These are phyloP conservation scores for Catharus minimus DNA, from an alignment of 2,113 vertebrate genomes.

Conservation along the genomic window DNA sequence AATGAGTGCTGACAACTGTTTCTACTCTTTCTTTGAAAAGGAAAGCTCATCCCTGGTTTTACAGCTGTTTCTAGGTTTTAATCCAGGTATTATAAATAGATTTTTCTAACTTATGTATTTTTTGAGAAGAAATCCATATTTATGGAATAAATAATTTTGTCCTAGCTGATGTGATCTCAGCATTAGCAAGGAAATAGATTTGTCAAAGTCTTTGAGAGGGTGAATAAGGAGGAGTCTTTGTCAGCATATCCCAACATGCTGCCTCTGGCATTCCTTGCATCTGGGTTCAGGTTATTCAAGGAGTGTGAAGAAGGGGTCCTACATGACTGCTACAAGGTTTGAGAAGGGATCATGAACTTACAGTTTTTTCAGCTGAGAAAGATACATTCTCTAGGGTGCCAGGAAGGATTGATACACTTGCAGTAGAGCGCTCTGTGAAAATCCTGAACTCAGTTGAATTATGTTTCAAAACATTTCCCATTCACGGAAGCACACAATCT, in stretches of 20 bases:
- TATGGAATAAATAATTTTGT: not conserved
- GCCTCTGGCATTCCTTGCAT: not conserved
- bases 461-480: not conserved
- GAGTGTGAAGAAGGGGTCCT: not conserved
- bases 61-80: not conserved
- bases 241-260: not conserved
- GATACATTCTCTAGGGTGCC: not conserved
- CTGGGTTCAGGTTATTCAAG: not conserved
- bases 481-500: not conserved
- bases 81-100: not conserved
- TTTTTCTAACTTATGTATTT: not conserved
- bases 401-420: not conserved
- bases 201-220: not conserved
- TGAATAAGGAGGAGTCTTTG: not conserved
- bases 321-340: not conserved
- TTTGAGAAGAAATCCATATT: not conserved
- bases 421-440: not conserved
- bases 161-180: not conserved
- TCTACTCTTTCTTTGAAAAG: not conserved
- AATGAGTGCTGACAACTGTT: not conserved
- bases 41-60: not conserved
- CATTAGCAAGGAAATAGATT: not conserved
- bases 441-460: not conserved
- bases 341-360: not conserved
- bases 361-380: not conserved